These are phyloP conservation scores for Barnardius zonarius DNA, from an alignment of 2,113 vertebrate genomes.

Conservation along the genomic window DNA sequence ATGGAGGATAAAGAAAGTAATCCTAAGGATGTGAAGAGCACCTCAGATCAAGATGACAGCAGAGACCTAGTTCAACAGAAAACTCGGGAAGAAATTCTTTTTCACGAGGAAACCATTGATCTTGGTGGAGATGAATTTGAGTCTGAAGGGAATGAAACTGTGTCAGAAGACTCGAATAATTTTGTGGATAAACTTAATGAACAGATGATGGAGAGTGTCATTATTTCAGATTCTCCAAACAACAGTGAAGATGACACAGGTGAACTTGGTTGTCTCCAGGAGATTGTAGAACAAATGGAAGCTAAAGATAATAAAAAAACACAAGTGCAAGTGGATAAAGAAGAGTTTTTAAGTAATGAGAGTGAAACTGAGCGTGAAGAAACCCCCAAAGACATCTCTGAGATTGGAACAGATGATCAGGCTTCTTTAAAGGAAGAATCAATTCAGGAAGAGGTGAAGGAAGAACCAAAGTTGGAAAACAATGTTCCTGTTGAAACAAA, in stretches of 20 bases:
- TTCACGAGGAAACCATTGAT: conserved; percentile 90
- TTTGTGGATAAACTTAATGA: conserved; percentile 88
- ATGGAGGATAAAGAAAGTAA: conserved; percentile 77
- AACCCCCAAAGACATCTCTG: conserved; percentile 47
- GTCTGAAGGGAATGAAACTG: conserved; percentile 83
- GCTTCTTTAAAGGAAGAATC: conserved; percentile 43
- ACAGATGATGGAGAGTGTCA: conserved; percentile 98
- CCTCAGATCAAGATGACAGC: neutral
- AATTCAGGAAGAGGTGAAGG: conserved; percentile 3
- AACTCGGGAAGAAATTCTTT: conserved; percentile 65
- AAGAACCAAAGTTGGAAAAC: neutral
- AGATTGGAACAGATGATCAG: conserved; percentile 53
- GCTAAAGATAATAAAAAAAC: conserved; percentile 7
- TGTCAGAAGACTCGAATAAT: conserved; percentile 77
- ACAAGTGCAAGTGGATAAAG: conserved; percentile 6
- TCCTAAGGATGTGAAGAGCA: neutral
- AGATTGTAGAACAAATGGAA: conserved; percentile 73
- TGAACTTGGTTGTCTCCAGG: conserved; percentile 83
- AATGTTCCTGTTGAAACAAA: neutral
- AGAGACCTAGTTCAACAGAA: neutral
- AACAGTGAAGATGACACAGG: conserved; percentile 90
- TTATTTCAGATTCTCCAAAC: conserved; percentile 96
- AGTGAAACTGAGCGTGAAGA: conserved; percentile 64
- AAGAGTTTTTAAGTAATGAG: conserved; percentile 49
- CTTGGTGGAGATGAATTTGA: conserved; percentile 82